phyloP scores from a whole-genome alignment of 2,113 vertebrate species.

The Cisticola juncidis region DNA sequence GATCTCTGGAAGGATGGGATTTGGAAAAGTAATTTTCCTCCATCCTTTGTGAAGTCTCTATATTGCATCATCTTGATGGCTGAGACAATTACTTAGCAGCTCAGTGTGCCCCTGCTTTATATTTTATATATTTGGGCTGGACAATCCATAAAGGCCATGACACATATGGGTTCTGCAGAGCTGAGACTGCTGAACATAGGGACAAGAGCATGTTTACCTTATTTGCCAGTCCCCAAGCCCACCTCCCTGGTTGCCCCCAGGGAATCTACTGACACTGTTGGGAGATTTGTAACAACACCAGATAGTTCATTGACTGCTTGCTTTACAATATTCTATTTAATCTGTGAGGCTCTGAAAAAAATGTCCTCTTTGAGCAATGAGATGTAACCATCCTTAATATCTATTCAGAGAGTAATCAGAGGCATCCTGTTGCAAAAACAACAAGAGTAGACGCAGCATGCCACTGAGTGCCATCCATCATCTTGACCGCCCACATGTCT shows the following conservation, averaged over 20 bases:
- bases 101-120: not conserved
- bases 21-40: not conserved
- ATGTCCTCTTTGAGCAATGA: slow-evolving; percentile 10
- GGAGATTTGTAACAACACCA: not conserved
- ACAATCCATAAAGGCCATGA: rapidly evolving
- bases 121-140: not conserved
- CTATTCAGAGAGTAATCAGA: slow-evolving; percentile 40
- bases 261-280: not conserved
- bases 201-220: not conserved
- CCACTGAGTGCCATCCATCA: slow-evolving; percentile 12
- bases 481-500: not conserved
- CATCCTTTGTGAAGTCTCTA: not conserved
- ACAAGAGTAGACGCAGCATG: slow-evolving; percentile 23
- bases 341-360: slow-evolving; percentile 1
- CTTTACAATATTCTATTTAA: not conserved
- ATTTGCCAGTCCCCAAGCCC: not conserved
- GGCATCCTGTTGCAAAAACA: slow-evolving; percentile 49
- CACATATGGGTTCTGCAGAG: not conserved
- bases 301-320: not conserved
- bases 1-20: not conserved
- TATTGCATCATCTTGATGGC: not conserved
- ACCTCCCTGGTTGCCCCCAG: not conserved
- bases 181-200: not conserved
- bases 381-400: not conserved
- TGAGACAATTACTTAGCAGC: not conserved